Conservation (phyloP, 2,113 vertebrate species). For the Pollimyrus isidori region DNA sequence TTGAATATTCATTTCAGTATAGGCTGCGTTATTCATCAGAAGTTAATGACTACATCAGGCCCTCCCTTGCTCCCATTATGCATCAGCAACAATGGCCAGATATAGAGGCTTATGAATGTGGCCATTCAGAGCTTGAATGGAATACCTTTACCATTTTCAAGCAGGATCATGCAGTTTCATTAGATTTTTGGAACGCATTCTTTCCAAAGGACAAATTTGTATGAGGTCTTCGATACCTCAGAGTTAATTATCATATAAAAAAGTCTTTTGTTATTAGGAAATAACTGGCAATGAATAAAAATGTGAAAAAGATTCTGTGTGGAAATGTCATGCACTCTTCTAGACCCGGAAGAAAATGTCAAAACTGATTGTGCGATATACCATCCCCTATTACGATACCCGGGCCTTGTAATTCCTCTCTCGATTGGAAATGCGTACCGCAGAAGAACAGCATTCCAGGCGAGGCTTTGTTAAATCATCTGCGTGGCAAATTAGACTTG, state of each 20-base stretch:
- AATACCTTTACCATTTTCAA: conserved; percentile 20
- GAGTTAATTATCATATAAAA: conserved; percentile 59
- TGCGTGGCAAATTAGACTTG: conserved; percentile 9
- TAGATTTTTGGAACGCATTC: conserved; percentile 32
- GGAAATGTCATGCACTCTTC: conserved; percentile 34
- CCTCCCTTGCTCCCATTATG: conserved; percentile 9
- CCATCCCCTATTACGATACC: conserved; percentile 10
- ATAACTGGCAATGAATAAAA: conserved; percentile 39
- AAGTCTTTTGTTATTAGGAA: conserved; percentile 41
- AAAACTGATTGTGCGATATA: conserved; percentile 17
- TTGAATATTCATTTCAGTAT: conserved; percentile 15
- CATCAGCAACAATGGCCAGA: not conserved
- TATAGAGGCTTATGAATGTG: conserved; percentile 3
- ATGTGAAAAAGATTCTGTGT: conserved; percentile 41
- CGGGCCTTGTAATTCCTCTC: not conserved
- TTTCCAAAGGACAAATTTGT: conserved; percentile 26
- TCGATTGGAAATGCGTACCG: conserved; percentile 2
- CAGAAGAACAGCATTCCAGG: not conserved
- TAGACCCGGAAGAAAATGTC: conserved; percentile 35
- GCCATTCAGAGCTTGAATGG: conserved; percentile 1
- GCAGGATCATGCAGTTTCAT: conserved; percentile 20
- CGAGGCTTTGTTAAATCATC: conserved; percentile 14
- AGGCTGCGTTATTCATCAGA: not conserved
- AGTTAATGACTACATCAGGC: conserved; percentile 9
- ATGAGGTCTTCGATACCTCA: conserved; percentile 42